Conservation (phyloP, 2,888 invertebrate species). For the Ophion ventricosus region DNA sequence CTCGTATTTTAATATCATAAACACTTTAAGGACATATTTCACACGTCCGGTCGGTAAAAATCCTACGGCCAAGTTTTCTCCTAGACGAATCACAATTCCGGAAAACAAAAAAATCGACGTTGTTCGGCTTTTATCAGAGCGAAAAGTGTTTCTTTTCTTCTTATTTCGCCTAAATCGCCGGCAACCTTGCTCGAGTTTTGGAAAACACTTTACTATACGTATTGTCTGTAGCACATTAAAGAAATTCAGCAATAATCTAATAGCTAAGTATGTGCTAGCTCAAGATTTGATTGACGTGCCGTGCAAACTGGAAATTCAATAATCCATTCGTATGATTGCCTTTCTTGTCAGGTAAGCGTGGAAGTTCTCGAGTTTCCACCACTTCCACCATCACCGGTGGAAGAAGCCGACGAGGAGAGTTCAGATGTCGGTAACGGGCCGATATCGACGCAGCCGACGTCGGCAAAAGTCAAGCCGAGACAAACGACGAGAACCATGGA, state of each 20-base stretch:
- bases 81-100: no score
- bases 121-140: no score
- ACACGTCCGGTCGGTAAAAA: no score
- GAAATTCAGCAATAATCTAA: neutral
- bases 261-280: neutral
- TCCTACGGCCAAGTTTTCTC: no score
- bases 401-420: conserved; percentile 91
- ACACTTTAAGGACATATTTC: no score
- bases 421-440: conserved; percentile 85
- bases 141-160: no score
- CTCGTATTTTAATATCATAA: no score
- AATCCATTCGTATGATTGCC: neutral
- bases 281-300: neutral
- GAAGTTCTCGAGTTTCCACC: conserved; percentile 91
- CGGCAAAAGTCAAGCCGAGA: conserved; percentile 73
- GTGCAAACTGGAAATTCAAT: neutral
- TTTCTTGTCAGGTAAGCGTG: conserved; percentile 82
- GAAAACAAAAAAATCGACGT: no score
- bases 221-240: neutral
- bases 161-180: neutral
- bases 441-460: conserved; percentile 62
- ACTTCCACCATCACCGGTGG: conserved; percentile 92
- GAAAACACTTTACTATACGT: neutral
- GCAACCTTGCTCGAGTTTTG: neutral
- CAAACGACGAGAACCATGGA: conserved; percentile 79